These are phyloP conservation scores for Apamea crenata DNA, from an alignment of 2,888 invertebrate genomes.

Conservation along the genomic window DNA sequence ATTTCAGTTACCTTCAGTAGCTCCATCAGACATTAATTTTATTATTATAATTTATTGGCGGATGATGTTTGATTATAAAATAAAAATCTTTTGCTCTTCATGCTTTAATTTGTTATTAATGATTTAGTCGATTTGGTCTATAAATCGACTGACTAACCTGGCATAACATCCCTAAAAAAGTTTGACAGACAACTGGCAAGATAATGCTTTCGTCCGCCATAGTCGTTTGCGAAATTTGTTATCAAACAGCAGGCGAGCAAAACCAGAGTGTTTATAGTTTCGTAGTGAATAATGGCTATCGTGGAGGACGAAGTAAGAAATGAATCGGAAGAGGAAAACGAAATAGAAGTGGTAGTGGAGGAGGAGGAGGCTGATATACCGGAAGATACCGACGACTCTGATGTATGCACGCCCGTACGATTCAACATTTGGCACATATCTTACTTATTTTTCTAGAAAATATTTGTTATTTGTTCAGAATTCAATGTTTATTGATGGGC, in stretches of 20 bases:
- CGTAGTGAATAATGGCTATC: slow-evolving; percentile 82
- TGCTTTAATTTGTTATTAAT: too few relatives aligned
- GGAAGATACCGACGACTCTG: slow-evolving; percentile 85
- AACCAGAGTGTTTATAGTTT: slow-evolving; percentile 63
- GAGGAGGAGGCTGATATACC: slow-evolving; percentile 83
- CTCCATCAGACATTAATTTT: too few relatives aligned
- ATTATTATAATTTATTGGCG: too few relatives aligned
- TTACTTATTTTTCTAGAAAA: slow-evolving; percentile 39
- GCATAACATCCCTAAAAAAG: slow-evolving; percentile 27
- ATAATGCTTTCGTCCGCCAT: slow-evolving; percentile 67
- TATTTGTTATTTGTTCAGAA: neutral
- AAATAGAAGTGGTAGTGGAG: slow-evolving; percentile 86
- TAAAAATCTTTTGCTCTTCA: neutral
- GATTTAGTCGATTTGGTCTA: slow-evolving; percentile 32
- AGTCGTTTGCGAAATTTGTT: slow-evolving; percentile 76
- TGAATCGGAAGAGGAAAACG: slow-evolving; percentile 88
- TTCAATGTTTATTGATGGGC: slow-evolving; percentile 23
- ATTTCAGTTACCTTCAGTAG: too few relatives aligned
- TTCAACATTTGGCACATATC: slow-evolving; percentile 54
- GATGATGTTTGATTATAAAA: too few relatives aligned
- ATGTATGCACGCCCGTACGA: slow-evolving; percentile 76
- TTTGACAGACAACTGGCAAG: slow-evolving; percentile 48
- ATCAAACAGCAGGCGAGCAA: slow-evolving; percentile 77
- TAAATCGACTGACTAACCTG: neutral
- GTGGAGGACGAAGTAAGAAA: slow-evolving; percentile 87